Evolutionary conservation across 2,888 invertebrate genomes (phyloP).

Genomic region (Aphidius colemani): DNA sequence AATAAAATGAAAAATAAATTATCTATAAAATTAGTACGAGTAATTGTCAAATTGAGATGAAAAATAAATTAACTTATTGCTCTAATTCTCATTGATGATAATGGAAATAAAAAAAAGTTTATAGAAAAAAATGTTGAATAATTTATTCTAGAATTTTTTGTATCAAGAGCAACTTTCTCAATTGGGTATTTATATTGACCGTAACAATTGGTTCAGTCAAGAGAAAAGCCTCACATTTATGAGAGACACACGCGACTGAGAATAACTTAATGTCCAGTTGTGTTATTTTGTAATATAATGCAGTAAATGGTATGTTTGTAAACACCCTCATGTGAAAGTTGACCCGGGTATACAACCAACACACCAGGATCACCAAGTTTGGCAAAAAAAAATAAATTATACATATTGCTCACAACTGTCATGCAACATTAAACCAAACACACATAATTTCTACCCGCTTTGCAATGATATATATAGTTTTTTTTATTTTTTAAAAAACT

Average conservation of each 20-base stretch:
- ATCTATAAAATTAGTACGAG: not conserved
- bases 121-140: not conserved
- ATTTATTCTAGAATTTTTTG: not conserved
- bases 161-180: not conserved
- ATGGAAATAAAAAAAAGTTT: not conserved
- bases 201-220: no score
- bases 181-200: not conserved
- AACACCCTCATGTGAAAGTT: conserved; percentile 37
- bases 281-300: conserved; percentile 19
- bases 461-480: conserved; percentile 23
- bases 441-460: conserved; percentile 21
- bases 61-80: not conserved
- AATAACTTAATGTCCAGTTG: not conserved
- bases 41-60: not conserved
- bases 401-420: conserved; percentile 24
- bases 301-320: conserved; percentile 21
- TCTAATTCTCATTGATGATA: no score
- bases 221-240: no score
- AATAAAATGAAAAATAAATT: conserved; percentile 8
- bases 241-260: no score
- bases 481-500: conserved; percentile 21
- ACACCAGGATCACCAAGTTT: conserved; percentile 32
- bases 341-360: conserved; percentile 24
- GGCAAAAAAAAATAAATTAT: conserved; percentile 27
- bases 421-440: conserved; percentile 15